A percentile compares a stretch with the other conserved stretches of the same genome.
Conservation (phyloP, 2,888 invertebrate genomes). For the Callosobruchus maculatus region DNA sequence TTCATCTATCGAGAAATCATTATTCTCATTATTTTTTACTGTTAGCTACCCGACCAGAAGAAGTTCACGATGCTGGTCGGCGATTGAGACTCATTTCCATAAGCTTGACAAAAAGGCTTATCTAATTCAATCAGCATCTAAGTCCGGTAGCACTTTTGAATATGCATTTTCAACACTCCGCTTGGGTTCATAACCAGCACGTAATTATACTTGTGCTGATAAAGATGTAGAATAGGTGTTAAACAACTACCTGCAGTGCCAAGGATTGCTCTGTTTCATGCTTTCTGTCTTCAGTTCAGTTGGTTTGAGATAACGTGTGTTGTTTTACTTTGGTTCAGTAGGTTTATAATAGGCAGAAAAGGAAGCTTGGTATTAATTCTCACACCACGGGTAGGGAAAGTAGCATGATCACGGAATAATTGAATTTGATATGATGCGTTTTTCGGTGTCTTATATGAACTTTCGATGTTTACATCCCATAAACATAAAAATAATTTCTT, state of each 20-base stretch:
- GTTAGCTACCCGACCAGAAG: not conserved
- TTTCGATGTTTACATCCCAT: too few species aligned
- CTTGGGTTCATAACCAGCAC: not conserved
- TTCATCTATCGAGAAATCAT: not conserved
- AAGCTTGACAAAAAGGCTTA: constrained; percentile 5
- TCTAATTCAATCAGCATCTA: not conserved
- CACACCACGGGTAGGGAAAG: too few species aligned
- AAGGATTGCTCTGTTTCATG: not conserved
- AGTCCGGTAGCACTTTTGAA: not conserved
- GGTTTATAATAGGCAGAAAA: not conserved
- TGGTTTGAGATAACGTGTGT: not conserved
- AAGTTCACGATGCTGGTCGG: not conserved
- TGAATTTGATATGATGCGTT: too few species aligned
- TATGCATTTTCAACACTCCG: not conserved
- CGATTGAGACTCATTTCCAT: constrained; percentile 2
- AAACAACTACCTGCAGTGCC: constrained; percentile 10
- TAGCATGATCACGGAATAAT: too few species aligned
- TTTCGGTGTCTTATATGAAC: too few species aligned
- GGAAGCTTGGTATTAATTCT: too few species aligned
- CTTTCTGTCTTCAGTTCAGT: not conserved
- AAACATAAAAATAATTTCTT: too few species aligned
- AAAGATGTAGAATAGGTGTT: not conserved
- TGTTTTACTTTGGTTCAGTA: not conserved
- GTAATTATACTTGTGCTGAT: not conserved
- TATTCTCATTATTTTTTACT: not conserved